Base-by-base conservation (phyloP, 2,888 invertebrate species). In the Ligdia adustata region DNA sequence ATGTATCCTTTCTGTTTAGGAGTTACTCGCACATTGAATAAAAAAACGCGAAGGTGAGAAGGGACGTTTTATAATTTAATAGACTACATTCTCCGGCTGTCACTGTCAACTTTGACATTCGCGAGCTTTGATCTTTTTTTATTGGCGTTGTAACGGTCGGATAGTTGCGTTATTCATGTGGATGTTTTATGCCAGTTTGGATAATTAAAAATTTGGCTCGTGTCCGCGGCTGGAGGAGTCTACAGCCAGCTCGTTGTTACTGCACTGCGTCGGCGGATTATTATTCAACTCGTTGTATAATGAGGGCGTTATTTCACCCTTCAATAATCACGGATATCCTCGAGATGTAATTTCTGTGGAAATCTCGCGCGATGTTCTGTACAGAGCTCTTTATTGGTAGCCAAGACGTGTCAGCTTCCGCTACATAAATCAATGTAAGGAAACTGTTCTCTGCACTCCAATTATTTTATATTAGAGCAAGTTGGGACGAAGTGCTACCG, bases 1-100 rank as follows among this genome's bases (percentile, higher is more conserved):
- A 89, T 84, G 84, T 85, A 86, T 82, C 81, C 83, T 75, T 73
- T 79, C 81, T 82, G 82, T 85, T 85, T 83, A 79, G 78, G 72
- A 77, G 76, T 77, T 75, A 80, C 16, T 3, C 4, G 7, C 22
- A 22, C 84, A 82, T 86, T 83, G 79, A 83, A 87, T 83, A 82
- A 83, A 80, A 75, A 81, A 79, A 68, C 66, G 75, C 74, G 69
- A 69, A 83, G 79, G 77, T 82, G 82, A 72, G 77, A 69, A 73
- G 79, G 79, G 74, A 70, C 72, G 68, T 68, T 81, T 78, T 29
- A 73, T 78, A 74, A 79, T 85, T 82, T 83, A 82, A 84, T 83
- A 78, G 78, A 72, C 69, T 69, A 70, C 75, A 72, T 75, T 75
- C 69, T 64, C 69, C 56, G 57, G 22, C 22, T 22, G 22, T 22